phyloP scores from a whole-genome alignment of 2,113 vertebrate species.

The Mastomys natalensis region DNA sequence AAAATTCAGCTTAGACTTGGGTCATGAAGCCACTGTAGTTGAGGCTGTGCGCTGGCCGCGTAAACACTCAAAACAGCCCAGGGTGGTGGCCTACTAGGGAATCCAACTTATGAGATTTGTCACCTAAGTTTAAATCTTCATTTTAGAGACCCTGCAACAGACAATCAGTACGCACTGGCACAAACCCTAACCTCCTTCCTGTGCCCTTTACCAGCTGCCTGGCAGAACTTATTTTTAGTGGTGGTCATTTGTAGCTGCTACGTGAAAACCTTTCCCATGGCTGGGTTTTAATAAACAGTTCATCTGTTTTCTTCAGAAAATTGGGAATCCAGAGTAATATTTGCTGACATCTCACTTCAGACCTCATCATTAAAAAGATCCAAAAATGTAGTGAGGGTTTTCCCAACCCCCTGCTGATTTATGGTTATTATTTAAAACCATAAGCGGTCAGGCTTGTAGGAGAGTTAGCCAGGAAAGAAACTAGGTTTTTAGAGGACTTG shows the following conservation, averaged over 20 bases:
- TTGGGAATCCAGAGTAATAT: neutral
- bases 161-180: neutral
- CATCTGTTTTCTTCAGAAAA: neutral
- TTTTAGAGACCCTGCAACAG: neutral
- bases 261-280: neutral
- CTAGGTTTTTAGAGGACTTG: neutral
- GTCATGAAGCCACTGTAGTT: neutral
- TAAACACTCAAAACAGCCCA: neutral
- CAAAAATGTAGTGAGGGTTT: neutral
- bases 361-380: slow-evolving; percentile 4
- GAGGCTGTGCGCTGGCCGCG: too few relatives aligned
- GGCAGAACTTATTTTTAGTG: slow-evolving; percentile 68
- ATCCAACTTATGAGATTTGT: neutral
- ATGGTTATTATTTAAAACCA: neutral
- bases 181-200: slow-evolving; percentile 6
- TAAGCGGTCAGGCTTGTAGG: neutral
- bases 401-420: neutral
- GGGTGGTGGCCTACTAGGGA: neutral
- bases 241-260: neutral
- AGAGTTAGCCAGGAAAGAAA: neutral
- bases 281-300: neutral
- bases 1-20: slow-evolving; percentile 33
- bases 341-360: neutral
- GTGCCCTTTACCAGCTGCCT: neutral
- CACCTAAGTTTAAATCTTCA: neutral